Evolutionary conservation across 2,797 vertebrate species (phyloP).

Genomic region (Microcaecilia unicolor): DNA sequence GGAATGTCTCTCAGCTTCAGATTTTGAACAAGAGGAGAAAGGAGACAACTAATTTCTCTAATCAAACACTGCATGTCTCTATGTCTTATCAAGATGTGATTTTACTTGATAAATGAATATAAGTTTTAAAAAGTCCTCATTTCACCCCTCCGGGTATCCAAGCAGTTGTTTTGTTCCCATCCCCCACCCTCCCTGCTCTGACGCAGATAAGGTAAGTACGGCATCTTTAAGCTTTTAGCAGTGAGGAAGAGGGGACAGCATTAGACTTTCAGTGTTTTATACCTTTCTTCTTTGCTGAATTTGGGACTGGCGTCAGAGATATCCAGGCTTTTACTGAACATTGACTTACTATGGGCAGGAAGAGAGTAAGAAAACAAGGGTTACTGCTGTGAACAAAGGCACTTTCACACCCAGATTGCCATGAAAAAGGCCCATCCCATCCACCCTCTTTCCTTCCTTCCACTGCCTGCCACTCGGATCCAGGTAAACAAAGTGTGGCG

Average conservation of each 20-base stretch:
- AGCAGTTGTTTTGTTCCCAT: neutral
- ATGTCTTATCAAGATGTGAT: no score
- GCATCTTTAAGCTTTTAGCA: constrained; percentile 64
- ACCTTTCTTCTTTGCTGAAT: constrained; percentile 94
- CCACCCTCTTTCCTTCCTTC: constrained; percentile 18
- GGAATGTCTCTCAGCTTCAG: no score
- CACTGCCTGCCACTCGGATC: constrained; percentile 3
- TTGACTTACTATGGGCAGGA: constrained; percentile 88
- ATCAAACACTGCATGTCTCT: neutral
- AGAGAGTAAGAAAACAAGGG: constrained; percentile 78
- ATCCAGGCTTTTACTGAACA: constrained; percentile 98
- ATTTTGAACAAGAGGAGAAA: no score
- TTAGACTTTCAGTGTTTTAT: constrained; percentile 59
- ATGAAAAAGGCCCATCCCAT: constrained; percentile 11
- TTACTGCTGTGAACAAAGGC: constrained; percentile 59
- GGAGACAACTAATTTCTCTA: neutral
- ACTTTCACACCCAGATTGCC: constrained; percentile 33
- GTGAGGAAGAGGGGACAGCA: constrained; percentile 52
- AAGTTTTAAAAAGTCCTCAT: no score
- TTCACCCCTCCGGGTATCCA: no score
- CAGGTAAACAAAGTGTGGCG: constrained; percentile 11
- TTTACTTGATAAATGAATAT: no score
- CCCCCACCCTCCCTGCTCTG: constrained; percentile 1
- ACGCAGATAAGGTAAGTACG: constrained; percentile 43
- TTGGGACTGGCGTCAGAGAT: constrained; percentile 87